phyloP scores from a whole-genome alignment of 53 echinoderm and acorn worm species.

The Holothuria leucospilota region DNA sequence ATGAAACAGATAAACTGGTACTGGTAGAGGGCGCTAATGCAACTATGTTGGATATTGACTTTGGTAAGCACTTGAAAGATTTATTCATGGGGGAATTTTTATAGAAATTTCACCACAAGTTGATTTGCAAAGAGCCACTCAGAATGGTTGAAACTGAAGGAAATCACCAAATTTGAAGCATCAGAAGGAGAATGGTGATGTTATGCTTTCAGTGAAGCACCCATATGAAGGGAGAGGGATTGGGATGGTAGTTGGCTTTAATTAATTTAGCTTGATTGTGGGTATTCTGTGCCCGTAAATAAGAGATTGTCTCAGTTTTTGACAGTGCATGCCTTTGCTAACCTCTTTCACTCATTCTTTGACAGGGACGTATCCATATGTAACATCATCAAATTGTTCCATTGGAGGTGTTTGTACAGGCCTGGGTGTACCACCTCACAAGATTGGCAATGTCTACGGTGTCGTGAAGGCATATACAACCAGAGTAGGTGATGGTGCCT shows the following conservation, averaged over 20 bases:
- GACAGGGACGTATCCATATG: constrained; percentile 91
- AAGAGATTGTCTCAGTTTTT: too few relatives aligned
- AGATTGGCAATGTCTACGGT: constrained; percentile 88
- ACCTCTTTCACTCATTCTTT: not conserved
- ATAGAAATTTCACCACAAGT: too few relatives aligned
- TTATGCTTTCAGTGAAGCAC: too few relatives aligned
- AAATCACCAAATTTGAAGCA: too few relatives aligned
- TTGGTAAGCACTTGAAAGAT: constrained; percentile 66
- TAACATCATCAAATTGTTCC: constrained; percentile 90
- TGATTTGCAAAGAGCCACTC: too few relatives aligned
- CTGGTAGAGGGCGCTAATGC: constrained; percentile 98
- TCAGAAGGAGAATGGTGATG: too few relatives aligned
- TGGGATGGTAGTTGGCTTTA: too few relatives aligned
- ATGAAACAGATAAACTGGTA: constrained; percentile 73
- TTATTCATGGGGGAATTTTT: not conserved
- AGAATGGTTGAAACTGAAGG: too few relatives aligned
- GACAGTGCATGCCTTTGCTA: too few relatives aligned
- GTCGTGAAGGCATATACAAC: constrained; percentile 97
- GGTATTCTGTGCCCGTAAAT: too few relatives aligned
- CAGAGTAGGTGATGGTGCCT: constrained; percentile 91
- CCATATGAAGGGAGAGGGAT: too few relatives aligned
- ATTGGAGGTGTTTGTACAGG: constrained; percentile 93
- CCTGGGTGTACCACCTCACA: constrained; percentile 80
- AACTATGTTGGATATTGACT: constrained; percentile 98
- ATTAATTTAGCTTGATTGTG: too few relatives aligned